phyloP scores from a whole-genome alignment of 92 coral and sea anemone genomes.

The Paramuricea clavata region DNA sequence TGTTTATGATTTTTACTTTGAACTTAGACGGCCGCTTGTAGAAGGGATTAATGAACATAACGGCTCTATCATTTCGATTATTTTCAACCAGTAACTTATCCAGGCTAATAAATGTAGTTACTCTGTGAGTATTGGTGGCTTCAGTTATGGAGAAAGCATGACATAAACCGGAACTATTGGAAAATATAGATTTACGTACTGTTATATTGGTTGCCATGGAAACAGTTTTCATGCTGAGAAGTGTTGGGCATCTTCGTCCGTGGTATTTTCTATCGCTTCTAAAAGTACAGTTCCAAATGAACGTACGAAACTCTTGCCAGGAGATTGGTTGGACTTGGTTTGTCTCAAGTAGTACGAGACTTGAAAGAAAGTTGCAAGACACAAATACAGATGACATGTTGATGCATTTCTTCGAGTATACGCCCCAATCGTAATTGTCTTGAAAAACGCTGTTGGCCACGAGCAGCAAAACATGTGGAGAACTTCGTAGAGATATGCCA shows the following conservation, averaged over 20 bases:
- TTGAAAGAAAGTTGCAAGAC: neutral
- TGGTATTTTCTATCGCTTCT: neutral
- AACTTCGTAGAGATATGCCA: neutral
- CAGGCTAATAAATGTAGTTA: neutral
- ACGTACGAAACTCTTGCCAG: neutral
- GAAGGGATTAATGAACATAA: neutral
- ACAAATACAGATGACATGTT: neutral
- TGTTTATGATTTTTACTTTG: conserved; percentile 9
- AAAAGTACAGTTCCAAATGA: neutral
- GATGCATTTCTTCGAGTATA: neutral
- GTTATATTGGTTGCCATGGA: conserved; percentile 3
- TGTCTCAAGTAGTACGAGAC: neutral
- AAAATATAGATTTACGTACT: neutral
- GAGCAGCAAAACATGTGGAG: neutral
- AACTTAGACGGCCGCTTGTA: neutral
- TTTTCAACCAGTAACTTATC: conserved; percentile 10
- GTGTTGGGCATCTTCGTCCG: neutral
- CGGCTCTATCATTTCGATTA: neutral
- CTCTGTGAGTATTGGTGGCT: neutral
- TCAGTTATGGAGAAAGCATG: neutral
- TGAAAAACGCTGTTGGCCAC: neutral
- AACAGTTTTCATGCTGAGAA: neutral
- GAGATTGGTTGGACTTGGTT: neutral
- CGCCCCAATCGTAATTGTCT: neutral
- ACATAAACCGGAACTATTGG: neutral